Evolutionary conservation across 2,113 vertebrate species (phyloP).

Genomic region (Herpetotheres cachinnans): DNA sequence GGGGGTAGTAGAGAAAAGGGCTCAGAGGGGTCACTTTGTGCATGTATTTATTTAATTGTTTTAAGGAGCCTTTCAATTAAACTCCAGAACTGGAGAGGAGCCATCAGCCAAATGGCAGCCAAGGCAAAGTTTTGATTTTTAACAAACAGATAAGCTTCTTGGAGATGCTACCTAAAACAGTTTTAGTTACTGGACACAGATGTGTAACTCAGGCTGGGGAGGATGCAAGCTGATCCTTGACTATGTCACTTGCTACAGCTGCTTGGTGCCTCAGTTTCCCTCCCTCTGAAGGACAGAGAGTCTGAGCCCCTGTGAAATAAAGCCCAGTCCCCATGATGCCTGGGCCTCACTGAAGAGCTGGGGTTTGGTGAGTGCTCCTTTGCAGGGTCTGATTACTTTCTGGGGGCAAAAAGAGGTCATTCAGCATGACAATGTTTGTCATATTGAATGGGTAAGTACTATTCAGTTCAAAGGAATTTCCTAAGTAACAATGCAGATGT

Average conservation of each 20-base stretch:
- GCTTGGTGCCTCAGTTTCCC: neutral
- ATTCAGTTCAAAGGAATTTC: slow-evolving; percentile 21
- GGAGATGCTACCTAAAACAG: neutral
- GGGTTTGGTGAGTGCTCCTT: neutral
- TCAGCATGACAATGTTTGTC: neutral
- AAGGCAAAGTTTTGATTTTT: neutral
- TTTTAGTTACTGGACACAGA: neutral
- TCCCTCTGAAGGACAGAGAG: neutral
- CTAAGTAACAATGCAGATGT: slow-evolving; percentile 17
- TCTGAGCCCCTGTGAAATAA: neutral
- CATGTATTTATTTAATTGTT: neutral
- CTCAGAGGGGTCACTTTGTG: neutral
- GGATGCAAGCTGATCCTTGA: neutral
- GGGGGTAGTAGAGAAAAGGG: neutral
- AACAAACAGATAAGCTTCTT: neutral
- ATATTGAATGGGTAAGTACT: neutral
- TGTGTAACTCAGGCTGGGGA: neutral
- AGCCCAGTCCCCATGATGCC: neutral
- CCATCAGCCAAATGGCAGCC: neutral
- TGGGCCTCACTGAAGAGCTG: neutral
- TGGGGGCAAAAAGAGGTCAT: neutral
- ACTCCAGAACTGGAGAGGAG: neutral
- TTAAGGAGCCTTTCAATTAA: neutral
- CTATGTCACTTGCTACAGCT: neutral
- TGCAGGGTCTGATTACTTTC: neutral